Base-by-base conservation (phyloP, 2,888 invertebrate species). In the Enoplolaimus lenunculus region DNA sequence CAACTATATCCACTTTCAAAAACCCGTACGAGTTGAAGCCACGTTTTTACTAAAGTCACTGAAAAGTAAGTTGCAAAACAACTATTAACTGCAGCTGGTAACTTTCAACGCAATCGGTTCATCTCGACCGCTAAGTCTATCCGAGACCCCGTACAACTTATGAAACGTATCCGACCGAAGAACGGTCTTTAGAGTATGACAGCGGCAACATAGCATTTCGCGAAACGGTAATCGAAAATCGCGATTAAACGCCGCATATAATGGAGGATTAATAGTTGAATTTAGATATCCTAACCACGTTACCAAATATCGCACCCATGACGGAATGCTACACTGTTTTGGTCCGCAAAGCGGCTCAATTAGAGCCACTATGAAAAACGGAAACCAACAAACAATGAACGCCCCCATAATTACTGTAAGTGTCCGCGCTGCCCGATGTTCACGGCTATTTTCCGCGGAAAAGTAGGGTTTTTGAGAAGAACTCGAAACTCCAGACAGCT, bases 181-280 rank as follows among this genome's bases (percentile, higher is more conserved):
- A 29, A 79, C 80, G 29, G 73, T 74, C 69, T 79, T 78, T 29
- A 79, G 73, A 2, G 80, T 79, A 21, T 75, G 70, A 71, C 78
- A 80, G 16, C 79, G 79, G 70, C 80, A 79, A 65, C 76, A 77
- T 34, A 79, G 72, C 76, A 79, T 79, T 73, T 79, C 79, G 30
- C 78, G 75, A 71, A 79, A 80, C 0, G 79, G 80, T 68, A 79
- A 73, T 30, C 79, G 78, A 71, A 80, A 79, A 70, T 79, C 79
- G 60, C 78, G 77, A 72, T 80, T 79, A 75, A 79, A 80, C 34
- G 68, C 68, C 29, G 68, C 71, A 35, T 72, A 72, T 26, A 72
- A 35, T 1, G 68, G n/a, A 30, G 72, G 72, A 34, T 72, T 72
- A 16, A 72, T 26, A 3, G 69, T n/a, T 1, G 69, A 69, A 34